Base-by-base conservation (phyloP, 1,140 invertebrate species). In the Panulirus ornatus region DNA sequence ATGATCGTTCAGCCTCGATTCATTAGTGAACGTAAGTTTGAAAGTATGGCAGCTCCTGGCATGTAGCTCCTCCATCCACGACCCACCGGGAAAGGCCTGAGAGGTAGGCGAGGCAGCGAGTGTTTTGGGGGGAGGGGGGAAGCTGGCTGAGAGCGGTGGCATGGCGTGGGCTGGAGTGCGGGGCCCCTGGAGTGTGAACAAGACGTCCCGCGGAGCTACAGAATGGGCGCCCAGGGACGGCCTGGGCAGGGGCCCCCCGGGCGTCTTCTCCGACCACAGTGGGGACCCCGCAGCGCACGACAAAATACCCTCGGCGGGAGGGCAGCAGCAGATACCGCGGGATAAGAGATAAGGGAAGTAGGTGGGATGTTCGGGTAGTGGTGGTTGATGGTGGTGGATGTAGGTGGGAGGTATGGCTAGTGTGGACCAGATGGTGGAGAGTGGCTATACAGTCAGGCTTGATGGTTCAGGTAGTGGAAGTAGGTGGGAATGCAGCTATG, bases 231-330 rank as follows among this genome's bases (percentile, higher is more conserved):
- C 85, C 71, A 47, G 70, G 73, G 54, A n/a, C 16, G 75, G 34
- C 16, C 84, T 54, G 30, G 9, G 71, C 71, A 44, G 84, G 71
- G 84, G 51, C 30, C 75, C 85, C 54, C 44, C 27, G n/a, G 85
- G 85, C 84, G 54, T 42, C 73, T 70, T 75, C 38, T 42, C 36
- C 36, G 36, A 79, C 85, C 73, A 78, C 73, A 66, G 1, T 66
- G 75, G 71, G 85, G 38, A 47, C 76, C 58, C 85, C 75, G 84
- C 58, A 27, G 85, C 85, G 85, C 47, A 44, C 73, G 85, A 88
- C 85, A 88, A 88, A 88, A 88, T 88, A 88, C 85, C 84, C 85
- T 58, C 75, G 19, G 51, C 85, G 75, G 84, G 85, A 66, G 47
- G 40, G 19, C 85, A n/a, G n/a, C n/a, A n/a, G 19, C 22, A 34